These are phyloP conservation scores for Macroramphosus scolopax DNA, from an alignment of 2,797 vertebrate species.

Conservation along the genomic window DNA sequence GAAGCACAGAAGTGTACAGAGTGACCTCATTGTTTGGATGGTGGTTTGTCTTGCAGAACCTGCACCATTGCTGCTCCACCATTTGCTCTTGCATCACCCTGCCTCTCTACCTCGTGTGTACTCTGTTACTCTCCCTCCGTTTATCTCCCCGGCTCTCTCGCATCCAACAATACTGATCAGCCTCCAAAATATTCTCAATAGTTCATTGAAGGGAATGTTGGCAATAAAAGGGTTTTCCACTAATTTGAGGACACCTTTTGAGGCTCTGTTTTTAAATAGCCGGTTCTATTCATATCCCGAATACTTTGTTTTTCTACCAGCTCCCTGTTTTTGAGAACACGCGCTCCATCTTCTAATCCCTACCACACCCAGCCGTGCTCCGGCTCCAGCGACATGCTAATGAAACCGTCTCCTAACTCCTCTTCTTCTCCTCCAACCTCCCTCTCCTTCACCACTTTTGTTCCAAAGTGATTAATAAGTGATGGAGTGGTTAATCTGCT, in stretches of 20 bases:
- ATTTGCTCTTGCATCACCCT: constrained; percentile 60
- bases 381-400: constrained; percentile 33
- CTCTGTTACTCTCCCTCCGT: constrained; percentile 5
- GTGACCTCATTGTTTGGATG: constrained; percentile 36
- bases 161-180: constrained; percentile 5
- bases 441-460: constrained; percentile 41
- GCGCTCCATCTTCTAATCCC: too few relatives aligned
- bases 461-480: constrained; percentile 68
- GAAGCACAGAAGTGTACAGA: neutral
- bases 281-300: constrained; percentile 1
- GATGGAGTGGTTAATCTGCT: constrained; percentile 66
- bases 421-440: constrained; percentile 9
- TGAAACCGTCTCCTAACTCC: constrained; percentile 27
- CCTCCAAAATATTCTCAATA: neutral
- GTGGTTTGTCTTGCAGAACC: constrained; percentile 34
- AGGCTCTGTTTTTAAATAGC: constrained; percentile 7
- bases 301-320: constrained; percentile 18
- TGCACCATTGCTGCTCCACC: constrained; percentile 45
- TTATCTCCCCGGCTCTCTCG: constrained; percentile 2
- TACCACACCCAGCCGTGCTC: constrained; percentile 49
- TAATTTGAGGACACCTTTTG: too few relatives aligned
- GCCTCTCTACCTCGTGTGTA: constrained; percentile 6
- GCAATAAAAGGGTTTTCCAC: too few relatives aligned
- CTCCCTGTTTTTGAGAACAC: too few relatives aligned
- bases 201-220: too few relatives aligned